Conservation (phyloP, 1,140 invertebrate species). For the Apis florea region DNA sequence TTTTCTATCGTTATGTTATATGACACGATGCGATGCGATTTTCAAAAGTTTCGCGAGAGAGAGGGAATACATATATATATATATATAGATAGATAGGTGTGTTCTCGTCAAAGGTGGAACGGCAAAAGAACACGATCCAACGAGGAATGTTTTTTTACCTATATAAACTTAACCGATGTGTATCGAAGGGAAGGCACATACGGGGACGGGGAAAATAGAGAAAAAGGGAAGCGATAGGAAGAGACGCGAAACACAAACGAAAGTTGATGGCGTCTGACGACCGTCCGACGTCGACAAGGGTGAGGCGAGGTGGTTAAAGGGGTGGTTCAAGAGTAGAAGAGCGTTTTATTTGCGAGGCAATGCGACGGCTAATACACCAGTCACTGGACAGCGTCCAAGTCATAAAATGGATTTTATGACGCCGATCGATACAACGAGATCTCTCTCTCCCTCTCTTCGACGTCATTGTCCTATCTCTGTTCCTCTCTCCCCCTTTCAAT, state of each 20-base stretch:
- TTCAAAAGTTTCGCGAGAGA: too few relatives aligned
- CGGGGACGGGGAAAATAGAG: constrained; percentile 25
- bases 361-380: constrained; percentile 78
- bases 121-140: too few relatives aligned
- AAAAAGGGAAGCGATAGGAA: constrained; percentile 26
- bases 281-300: constrained; percentile 60
- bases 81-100: too few relatives aligned
- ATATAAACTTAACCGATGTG: constrained; percentile 53
- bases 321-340: constrained; percentile 75
- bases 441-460: constrained; percentile 69
- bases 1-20: too few relatives aligned
- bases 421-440: constrained; percentile 79
- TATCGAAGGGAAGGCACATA: constrained; percentile 42
- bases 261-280: constrained; percentile 67
- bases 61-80: too few relatives aligned
- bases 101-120: constrained; percentile 6
- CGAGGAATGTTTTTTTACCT: constrained; percentile 54
- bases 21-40: too few relatives aligned
- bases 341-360: constrained; percentile 75
- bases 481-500: constrained; percentile 32
- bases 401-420: constrained; percentile 80
- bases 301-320: constrained; percentile 64
- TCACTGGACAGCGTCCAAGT: constrained; percentile 80
- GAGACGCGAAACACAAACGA: constrained; percentile 59
- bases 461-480: constrained; percentile 58